Evolutionary conservation across 2,797 vertebrate species (phyloP).

Genomic region (Oceanodroma leucorhoa): DNA sequence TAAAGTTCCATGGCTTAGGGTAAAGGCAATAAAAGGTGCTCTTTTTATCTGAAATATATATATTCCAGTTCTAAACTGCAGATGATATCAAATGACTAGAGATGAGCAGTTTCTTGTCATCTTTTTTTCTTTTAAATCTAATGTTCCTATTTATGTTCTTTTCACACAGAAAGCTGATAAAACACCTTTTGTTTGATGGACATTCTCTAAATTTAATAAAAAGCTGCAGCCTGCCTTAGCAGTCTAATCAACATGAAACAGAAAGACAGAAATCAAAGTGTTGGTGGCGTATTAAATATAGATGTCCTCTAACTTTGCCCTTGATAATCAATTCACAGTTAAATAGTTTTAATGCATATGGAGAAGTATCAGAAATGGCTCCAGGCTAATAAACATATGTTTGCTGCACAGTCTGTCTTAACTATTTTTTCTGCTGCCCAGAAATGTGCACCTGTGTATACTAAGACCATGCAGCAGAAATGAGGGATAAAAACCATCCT

Average conservation of each 20-base stretch:
- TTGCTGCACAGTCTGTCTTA: neutral
- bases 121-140: neutral
- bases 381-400: neutral
- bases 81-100: neutral
- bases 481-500: neutral
- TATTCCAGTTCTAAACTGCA: neutral
- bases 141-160: neutral
- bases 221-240: neutral
- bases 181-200: neutral
- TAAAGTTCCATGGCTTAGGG: neutral
- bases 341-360: neutral
- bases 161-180: neutral
- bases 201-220: neutral
- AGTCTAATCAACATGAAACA: neutral
- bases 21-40: neutral
- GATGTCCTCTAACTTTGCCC: neutral
- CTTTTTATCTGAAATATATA: neutral
- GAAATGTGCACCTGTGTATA: neutral
- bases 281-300: neutral
- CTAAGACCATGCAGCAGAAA: neutral
- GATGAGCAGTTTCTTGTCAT: neutral
- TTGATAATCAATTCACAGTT: neutral
- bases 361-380: neutral
- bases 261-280: neutral
- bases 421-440: neutral